phyloP scores from a whole-genome alignment of 2,113 vertebrate species.

The Argyrosomus japonicus region DNA sequence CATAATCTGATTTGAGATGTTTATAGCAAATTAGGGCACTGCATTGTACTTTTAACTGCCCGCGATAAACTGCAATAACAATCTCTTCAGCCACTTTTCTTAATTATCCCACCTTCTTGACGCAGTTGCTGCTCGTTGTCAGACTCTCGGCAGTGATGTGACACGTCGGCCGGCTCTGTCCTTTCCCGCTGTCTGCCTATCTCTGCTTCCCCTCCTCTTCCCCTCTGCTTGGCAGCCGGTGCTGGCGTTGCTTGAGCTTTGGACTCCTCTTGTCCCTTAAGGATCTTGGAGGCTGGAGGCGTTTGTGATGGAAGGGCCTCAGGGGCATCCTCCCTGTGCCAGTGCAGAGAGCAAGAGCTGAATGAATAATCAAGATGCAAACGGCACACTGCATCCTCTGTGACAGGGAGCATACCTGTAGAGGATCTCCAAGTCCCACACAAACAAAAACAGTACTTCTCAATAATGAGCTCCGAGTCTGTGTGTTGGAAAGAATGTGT shows the following conservation, averaged over 20 bases:
- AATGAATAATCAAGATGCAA: conserved; percentile 64
- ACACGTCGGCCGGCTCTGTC: conserved; percentile 37
- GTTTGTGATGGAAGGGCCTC: conserved; percentile 74
- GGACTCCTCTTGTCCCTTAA: conserved; percentile 67
- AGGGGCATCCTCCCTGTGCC: conserved; percentile 73
- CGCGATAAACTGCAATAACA: conserved; percentile 16
- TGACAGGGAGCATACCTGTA: conserved; percentile 32
- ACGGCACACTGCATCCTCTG: conserved; percentile 22
- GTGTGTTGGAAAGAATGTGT: neutral
- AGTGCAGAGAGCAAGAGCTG: conserved; percentile 58
- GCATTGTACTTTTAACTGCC: conserved; percentile 37
- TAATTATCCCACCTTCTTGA: conserved; percentile 67
- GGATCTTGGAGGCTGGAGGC: conserved; percentile 79
- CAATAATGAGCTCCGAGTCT: conserved; percentile 26
- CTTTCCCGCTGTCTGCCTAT: conserved; percentile 35
- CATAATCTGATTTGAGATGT: conserved; percentile 65
- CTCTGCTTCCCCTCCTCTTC: conserved; percentile 32
- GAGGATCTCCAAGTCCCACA: conserved; percentile 19
- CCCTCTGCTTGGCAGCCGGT: conserved; percentile 57
- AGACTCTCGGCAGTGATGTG: conserved; percentile 42
- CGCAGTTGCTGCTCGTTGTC: conserved; percentile 37
- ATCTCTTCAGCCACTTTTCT: neutral
- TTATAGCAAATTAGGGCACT: conserved; percentile 35
- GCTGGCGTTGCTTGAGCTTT: conserved; percentile 52
- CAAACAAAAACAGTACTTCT: conserved; percentile 27